Conservation (phyloP, 2,113 vertebrate genomes). For the Hemicordylus capensis region DNA sequence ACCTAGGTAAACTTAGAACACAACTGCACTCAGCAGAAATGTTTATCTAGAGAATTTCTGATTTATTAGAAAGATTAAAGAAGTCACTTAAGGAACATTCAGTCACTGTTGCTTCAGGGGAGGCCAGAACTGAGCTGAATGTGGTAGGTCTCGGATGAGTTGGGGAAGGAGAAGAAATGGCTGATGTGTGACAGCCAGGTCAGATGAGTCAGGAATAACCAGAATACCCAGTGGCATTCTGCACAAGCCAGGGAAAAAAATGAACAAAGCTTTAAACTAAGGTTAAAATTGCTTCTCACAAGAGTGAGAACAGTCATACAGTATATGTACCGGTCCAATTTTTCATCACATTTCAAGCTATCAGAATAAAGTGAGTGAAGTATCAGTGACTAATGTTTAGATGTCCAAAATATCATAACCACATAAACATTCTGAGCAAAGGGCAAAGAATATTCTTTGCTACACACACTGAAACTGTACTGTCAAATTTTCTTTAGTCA, state of each 20-base stretch:
- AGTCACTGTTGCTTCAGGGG: neutral
- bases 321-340: neutral
- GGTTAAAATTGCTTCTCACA: neutral
- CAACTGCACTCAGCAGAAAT: slow-evolving; percentile 23
- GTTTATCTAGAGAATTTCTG: slow-evolving; percentile 43
- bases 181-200: neutral
- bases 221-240: neutral
- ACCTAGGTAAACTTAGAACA: slow-evolving; percentile 3
- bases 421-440: neutral
- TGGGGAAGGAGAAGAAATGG: slow-evolving; percentile 1
- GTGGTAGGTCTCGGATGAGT: slow-evolving; percentile 25
- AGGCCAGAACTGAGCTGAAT: neutral
- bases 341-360: neutral
- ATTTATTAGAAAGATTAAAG: slow-evolving; percentile 51
- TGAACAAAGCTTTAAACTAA: neutral
- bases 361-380: neutral
- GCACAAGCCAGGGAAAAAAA: neutral
- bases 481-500: neutral
- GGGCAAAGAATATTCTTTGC: neutral
- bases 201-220: slow-evolving; percentile 31
- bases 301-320: neutral
- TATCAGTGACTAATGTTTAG: neutral
- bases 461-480: too few relatives aligned
- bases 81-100: slow-evolving; percentile 44
- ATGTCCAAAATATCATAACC: neutral